These are phyloP conservation scores for Podarcis siculus DNA, from an alignment of 2,797 vertebrate genomes.

Conservation along the genomic window DNA sequence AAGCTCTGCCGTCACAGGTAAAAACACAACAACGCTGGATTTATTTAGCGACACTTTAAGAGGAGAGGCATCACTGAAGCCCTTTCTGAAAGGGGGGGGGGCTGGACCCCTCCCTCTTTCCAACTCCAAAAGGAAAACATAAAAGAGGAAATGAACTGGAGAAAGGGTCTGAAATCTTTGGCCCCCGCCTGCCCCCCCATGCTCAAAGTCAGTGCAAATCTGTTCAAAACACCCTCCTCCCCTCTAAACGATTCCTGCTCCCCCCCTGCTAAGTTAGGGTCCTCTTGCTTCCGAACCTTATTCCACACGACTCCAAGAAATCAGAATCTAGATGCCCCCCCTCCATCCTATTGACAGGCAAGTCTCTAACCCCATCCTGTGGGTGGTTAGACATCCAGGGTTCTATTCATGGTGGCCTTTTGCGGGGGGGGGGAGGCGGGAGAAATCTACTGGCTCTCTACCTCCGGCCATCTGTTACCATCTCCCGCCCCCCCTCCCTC, in stretches of 20 bases:
- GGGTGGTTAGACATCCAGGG: not conserved
- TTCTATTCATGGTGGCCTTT: not conserved
- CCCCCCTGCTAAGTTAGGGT: no score
- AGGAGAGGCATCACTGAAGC: no score
- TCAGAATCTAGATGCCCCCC: not conserved
- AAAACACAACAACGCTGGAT: no score
- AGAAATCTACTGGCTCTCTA: not conserved
- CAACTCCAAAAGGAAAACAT: no score
- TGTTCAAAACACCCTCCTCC: not conserved
- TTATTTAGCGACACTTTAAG: not conserved
- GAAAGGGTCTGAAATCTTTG: no score
- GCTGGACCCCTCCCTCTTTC: no score
- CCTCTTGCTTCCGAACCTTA: not conserved
- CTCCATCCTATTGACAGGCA: not conserved
- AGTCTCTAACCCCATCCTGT: not conserved
- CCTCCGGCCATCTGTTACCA: slow-evolving; percentile 15
- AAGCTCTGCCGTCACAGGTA: no score
- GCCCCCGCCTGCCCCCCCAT: no score
- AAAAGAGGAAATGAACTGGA: not conserved
- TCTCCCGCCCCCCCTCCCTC: not conserved
- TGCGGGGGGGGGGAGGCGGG: no score
- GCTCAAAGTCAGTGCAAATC: no score
- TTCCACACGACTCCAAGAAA: not conserved
- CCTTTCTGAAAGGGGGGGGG: no score
- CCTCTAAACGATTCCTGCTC: not conserved